Conservation (phyloP, 2,113 vertebrate genomes). For the Empidonax alnorum region DNA sequence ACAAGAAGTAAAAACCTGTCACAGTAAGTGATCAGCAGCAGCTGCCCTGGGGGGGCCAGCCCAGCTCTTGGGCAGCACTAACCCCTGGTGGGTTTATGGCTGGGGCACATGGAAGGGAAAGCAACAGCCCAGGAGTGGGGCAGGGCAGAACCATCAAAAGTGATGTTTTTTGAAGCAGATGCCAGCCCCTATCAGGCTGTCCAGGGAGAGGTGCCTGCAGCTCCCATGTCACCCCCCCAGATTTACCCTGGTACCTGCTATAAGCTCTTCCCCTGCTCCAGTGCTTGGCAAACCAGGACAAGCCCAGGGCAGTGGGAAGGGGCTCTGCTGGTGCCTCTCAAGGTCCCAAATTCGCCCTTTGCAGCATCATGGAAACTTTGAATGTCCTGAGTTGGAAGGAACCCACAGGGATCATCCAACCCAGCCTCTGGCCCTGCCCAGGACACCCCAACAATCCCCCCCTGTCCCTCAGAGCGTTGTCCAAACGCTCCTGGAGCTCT, state of each 20-base stretch:
- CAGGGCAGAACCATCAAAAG: not conserved
- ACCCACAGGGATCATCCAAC: fast-evolving
- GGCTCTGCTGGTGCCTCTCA: not conserved
- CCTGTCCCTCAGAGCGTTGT: not conserved
- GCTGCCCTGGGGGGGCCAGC: not conserved
- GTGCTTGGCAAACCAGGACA: not conserved
- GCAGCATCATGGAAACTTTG: not conserved
- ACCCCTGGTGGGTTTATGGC: not conserved
- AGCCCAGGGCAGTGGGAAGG: not conserved
- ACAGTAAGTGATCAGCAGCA: not conserved
- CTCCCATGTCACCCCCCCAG: not conserved
- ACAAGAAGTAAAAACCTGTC: not conserved
- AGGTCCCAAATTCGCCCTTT: not conserved
- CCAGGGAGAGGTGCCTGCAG: not conserved
- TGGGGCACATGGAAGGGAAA: not conserved
- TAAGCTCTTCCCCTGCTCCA: not conserved
- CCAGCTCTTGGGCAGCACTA: not conserved
- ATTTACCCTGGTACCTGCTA: not conserved
- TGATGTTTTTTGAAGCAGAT: not conserved
- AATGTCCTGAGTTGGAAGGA: not conserved
- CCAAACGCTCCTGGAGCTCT: not conserved
- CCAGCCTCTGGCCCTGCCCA: not conserved
- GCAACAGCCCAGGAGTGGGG: not conserved
- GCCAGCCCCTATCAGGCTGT: not conserved
- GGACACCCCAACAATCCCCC: not conserved